Conservation (phyloP, 2,113 vertebrate genomes). For the Cryptotis parvus region DNA sequence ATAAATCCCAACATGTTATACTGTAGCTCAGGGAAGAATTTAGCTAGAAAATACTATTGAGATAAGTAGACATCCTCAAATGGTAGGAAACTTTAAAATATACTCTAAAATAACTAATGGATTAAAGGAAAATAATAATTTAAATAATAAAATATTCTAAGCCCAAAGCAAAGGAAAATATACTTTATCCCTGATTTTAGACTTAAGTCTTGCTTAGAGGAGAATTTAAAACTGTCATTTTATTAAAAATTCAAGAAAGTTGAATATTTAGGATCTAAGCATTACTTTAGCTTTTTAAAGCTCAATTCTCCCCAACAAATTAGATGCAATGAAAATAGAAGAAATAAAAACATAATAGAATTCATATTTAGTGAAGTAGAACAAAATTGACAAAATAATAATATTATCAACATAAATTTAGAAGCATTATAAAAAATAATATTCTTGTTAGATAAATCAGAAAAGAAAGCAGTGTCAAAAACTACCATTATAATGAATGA, state of each 20-base stretch:
- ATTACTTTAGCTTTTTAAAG: too few species aligned
- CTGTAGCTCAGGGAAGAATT: neutral
- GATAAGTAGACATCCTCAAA: neutral
- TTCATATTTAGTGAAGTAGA: conserved; percentile 4
- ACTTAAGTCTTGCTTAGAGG: neutral
- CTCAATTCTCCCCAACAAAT: neutral
- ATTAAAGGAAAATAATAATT: neutral
- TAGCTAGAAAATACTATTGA: neutral
- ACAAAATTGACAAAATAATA: neutral
- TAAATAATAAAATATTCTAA: conserved; percentile 3
- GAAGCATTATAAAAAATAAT: neutral
- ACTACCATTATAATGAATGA: neutral
- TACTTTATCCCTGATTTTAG: neutral
- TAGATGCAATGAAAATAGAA: neutral
- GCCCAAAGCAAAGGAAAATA: conserved; percentile 9
- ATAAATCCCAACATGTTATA: too few species aligned
- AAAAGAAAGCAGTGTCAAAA: neutral
- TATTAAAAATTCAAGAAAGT: neutral
- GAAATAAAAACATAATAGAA: neutral
- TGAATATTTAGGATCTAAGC: neutral
- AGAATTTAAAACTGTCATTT: neutral
- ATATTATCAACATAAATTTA: neutral
- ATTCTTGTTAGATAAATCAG: neutral
- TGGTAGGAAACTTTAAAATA: neutral
- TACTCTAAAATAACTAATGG: neutral